Evolutionary conservation across 2,888 invertebrate species (phyloP).

Genomic region (Coronaproctus castanopsis): DNA sequence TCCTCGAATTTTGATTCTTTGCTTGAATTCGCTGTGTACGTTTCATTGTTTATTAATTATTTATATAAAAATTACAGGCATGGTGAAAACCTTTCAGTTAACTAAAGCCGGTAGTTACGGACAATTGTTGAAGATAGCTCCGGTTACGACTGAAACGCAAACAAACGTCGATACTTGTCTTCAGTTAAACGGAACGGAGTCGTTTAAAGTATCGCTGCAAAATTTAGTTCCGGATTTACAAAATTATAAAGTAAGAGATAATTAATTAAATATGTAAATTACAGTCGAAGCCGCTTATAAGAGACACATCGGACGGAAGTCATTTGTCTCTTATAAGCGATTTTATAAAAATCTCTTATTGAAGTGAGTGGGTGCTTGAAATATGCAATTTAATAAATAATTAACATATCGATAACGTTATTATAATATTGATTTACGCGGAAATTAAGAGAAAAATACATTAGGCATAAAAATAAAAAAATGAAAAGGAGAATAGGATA

Average conservation of each 20-base stretch:
- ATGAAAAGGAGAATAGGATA: too few relatives aligned
- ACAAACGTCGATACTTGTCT: constrained; percentile 58
- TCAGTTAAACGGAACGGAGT: constrained; percentile 52
- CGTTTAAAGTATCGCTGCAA: constrained; percentile 40
- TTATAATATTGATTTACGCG: too few relatives aligned
- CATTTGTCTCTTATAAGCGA: too few relatives aligned
- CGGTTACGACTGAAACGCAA: constrained; percentile 54
- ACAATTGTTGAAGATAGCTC: constrained; percentile 59
- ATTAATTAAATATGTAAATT: constrained; percentile 5
- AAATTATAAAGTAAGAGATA: constrained; percentile 39
- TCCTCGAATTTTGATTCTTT: background rate
- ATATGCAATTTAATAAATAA: too few relatives aligned
- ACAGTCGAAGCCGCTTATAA: background rate
- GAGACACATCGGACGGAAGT: too few relatives aligned
- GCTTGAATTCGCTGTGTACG: too few relatives aligned
- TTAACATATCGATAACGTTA: too few relatives aligned
- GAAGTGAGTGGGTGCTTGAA: too few relatives aligned
- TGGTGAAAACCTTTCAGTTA: constrained; percentile 81
- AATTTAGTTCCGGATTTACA: constrained; percentile 60
- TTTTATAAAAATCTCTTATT: too few relatives aligned
- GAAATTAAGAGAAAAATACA: too few relatives aligned
- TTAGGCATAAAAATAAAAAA: too few relatives aligned
- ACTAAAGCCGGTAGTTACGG: constrained; percentile 41
- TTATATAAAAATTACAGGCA: constrained; percentile 29
- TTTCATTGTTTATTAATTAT: background rate